These are phyloP conservation scores for Notodonta ziczac DNA, from an alignment of 2,888 invertebrate species.

Conservation along the genomic window DNA sequence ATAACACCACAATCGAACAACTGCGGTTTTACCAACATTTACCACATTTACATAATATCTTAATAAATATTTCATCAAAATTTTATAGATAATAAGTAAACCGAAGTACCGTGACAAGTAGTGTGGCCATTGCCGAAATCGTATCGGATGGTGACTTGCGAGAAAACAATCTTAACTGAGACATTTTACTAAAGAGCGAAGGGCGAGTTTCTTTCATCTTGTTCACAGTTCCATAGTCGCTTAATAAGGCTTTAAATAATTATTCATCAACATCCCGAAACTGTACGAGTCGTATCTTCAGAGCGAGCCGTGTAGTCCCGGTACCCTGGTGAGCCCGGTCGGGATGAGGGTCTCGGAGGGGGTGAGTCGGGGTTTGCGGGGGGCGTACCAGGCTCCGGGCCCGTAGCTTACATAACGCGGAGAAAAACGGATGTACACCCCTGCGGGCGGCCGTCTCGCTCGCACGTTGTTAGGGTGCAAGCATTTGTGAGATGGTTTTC, in stretches of 20 bases:
- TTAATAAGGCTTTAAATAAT: slow-evolving; percentile 2
- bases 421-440: slow-evolving; percentile 79
- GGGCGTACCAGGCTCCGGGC: slow-evolving; percentile 74
- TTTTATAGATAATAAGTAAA: no score
- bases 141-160: no score
- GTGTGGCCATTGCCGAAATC: no score
- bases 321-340: slow-evolving; percentile 35
- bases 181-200: no score
- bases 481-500: slow-evolving; percentile 43
- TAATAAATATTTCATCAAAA: no score
- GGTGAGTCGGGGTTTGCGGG: slow-evolving; percentile 28
- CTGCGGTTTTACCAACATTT: no score
- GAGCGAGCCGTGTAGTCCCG: slow-evolving; percentile 19
- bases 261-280: slow-evolving; percentile 8
- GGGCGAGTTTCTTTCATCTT: no score
- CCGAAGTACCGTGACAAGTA: no score
- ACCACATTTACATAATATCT: no score
- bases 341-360: slow-evolving; percentile 29
- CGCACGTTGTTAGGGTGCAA: slow-evolving; percentile 55
- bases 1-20: no score
- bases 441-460: slow-evolving; percentile 64
- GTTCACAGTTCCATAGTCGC: background rate
- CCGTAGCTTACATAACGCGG: slow-evolving; percentile 81
- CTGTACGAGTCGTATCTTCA: slow-evolving; percentile 7
- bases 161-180: no score